A percentile compares a stretch with the other conserved stretches of the same genome.
These are phyloP conservation scores for Mesembrinibis cayennensis DNA, from an alignment of 2,113 vertebrate genomes.

Conservation along the genomic window DNA sequence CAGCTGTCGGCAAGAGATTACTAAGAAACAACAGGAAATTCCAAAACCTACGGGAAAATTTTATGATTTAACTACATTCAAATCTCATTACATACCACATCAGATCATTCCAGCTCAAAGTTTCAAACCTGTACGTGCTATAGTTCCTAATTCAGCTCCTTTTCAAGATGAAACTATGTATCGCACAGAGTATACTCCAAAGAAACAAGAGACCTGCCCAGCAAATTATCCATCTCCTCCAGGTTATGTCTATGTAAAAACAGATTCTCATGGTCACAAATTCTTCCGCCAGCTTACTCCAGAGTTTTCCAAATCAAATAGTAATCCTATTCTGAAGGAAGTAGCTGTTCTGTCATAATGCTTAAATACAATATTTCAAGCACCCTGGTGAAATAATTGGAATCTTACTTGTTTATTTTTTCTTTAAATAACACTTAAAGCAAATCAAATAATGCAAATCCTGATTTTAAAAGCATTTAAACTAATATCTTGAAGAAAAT, in stretches of 20 bases:
- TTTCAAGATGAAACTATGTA: constrained; percentile 79
- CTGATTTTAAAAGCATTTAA: not conserved
- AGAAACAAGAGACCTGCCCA: constrained; percentile 76
- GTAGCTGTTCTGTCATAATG: constrained; percentile 63
- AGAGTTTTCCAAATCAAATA: not conserved
- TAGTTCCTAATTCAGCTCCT: constrained; percentile 25
- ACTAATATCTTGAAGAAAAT: not conserved
- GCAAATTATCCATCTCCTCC: constrained; percentile 69
- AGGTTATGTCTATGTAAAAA: constrained; percentile 78
- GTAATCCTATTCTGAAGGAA: constrained; percentile 40
- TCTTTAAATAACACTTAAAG: not conserved
- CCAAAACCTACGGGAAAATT: constrained; percentile 75
- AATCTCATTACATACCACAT: constrained; percentile 78
- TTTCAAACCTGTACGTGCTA: constrained; percentile 68
- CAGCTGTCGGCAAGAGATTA: constrained; percentile 41
- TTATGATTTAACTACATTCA: constrained; percentile 81
- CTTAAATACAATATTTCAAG: not conserved
- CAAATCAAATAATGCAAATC: not conserved
- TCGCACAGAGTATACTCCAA: constrained; percentile 72
- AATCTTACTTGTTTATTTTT: not conserved
- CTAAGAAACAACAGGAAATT: constrained; percentile 71
- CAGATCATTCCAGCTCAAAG: constrained; percentile 65
- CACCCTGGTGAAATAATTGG: not conserved
- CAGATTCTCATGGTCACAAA: constrained; percentile 78
- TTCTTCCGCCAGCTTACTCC: constrained; percentile 74